Base-by-base conservation (phyloP, 2,888 invertebrate species). In the Clistopyga incitator region DNA sequence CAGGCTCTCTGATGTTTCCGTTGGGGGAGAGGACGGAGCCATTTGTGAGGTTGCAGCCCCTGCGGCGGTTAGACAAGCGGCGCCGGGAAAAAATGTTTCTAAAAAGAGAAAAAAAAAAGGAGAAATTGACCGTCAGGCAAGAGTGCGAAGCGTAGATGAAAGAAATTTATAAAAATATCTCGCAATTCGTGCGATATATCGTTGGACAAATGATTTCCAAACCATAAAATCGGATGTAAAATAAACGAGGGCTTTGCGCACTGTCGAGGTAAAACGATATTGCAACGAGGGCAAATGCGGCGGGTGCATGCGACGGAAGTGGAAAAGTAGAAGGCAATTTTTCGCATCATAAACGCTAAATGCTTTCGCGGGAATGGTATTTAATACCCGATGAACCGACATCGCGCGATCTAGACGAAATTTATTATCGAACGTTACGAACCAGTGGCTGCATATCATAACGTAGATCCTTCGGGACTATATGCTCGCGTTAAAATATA, bases 311-410 rank as follows among this genome's bases (percentile, higher is more conserved):
- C n/a, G 47, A 23, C 68, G 23, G 13, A 47, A 25, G 23, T 23
- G 52, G 52, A 38, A 29, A 79, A 54, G 61, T 20, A 15, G 71
- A 18, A 72, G 54, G 67, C 83, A 83, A 83, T 83, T 80, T 81
- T 81, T 80, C 83, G 77, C 83, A n/a, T 38, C 80, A 83, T 84
- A 84, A 81, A 81, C 68, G 72, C 64, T 68, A 68, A 20, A 74
- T 67, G 81, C 52, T 52, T 83, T 70, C 20, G 45, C 72, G 38
- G 20, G 45, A 20, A 18, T 11, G 81, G 61, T 64, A 47, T 74
- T 18, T 70, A 81, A 65, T 65, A 34, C 52, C 42, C 77, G 54
- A 78, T 81, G 72, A 74, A 78, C 67, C 61, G 38, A 20, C 18
- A 1, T 64, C 38, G 70, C 45, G 3, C 67, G 25, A 45, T 67